phyloP scores from a whole-genome alignment of 2,888 invertebrate species.

The Acronicta alni region DNA sequence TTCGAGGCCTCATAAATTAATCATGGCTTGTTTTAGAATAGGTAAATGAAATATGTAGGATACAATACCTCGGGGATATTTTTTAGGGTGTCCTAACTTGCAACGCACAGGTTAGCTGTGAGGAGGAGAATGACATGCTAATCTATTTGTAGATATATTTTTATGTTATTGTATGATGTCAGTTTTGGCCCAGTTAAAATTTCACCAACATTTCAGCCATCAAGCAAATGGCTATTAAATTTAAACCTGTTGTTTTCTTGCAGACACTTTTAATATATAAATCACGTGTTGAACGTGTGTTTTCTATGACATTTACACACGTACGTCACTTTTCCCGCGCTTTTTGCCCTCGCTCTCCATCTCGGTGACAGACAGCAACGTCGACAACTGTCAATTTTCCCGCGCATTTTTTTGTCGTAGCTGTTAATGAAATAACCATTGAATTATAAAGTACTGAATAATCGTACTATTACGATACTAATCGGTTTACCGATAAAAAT shows the following conservation, averaged over 20 bases:
- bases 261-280: conserved; percentile 5
- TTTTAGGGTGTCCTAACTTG: too few relatives aligned
- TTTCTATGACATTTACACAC: conserved; percentile 38
- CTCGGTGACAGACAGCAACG: conserved; percentile 15
- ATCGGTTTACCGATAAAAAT: too few relatives aligned
- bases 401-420: conserved; percentile 50
- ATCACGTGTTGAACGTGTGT: conserved; percentile 23
- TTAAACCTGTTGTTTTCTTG: conserved; percentile 27
- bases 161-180: too few relatives aligned
- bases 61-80: too few relatives aligned
- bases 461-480: too few relatives aligned
- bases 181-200: too few relatives aligned
- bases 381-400: conserved; percentile 34
- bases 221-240: conserved; percentile 4
- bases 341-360: conserved; percentile 43
- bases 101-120: too few relatives aligned
- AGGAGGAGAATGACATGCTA: too few relatives aligned
- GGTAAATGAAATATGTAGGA: not conserved
- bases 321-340: conserved; percentile 32
- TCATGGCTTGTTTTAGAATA: not conserved
- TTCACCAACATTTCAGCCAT: not conserved
- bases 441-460: not conserved
- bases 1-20: not conserved
- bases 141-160: too few relatives aligned
- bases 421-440: conserved; percentile 11